Conservation (phyloP, 1,140 invertebrate species). For the Eulimnadia texana region DNA sequence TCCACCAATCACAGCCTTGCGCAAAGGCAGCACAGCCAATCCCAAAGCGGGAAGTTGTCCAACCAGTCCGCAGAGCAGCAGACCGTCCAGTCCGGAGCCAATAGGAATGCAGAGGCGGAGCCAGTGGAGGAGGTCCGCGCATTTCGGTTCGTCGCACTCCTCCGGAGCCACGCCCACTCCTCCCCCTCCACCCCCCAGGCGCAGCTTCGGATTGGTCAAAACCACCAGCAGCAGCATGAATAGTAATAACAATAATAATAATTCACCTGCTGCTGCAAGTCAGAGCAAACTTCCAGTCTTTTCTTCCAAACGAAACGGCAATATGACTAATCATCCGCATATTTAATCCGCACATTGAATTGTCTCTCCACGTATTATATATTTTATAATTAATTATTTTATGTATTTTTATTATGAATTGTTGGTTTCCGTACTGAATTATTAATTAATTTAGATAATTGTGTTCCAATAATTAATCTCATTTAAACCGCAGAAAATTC, state of each 20-base stretch:
- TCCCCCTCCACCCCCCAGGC: neutral
- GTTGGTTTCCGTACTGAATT: too few relatives aligned
- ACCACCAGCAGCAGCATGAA: neutral
- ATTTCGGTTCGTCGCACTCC: neutral
- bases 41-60: neutral
- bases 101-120: neutral
- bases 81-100: neutral
- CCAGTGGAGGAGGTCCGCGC: neutral
- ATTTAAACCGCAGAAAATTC: too few relatives aligned
- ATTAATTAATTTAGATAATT: too few relatives aligned
- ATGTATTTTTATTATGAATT: too few relatives aligned
- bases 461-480: too few relatives aligned
- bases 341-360: too few relatives aligned
- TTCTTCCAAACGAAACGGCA: neutral
- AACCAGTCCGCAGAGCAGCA: neutral
- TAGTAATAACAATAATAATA: neutral
- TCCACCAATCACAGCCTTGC: neutral
- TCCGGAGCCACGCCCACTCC: neutral
- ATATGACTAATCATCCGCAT: too few relatives aligned
- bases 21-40: neutral
- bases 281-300: neutral
- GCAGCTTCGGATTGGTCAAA: neutral
- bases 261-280: neutral
- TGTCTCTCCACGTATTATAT: too few relatives aligned
- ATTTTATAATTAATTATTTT: too few relatives aligned